Conservation (phyloP, 1,140 invertebrate species). For the Leucophenga varia region DNA sequence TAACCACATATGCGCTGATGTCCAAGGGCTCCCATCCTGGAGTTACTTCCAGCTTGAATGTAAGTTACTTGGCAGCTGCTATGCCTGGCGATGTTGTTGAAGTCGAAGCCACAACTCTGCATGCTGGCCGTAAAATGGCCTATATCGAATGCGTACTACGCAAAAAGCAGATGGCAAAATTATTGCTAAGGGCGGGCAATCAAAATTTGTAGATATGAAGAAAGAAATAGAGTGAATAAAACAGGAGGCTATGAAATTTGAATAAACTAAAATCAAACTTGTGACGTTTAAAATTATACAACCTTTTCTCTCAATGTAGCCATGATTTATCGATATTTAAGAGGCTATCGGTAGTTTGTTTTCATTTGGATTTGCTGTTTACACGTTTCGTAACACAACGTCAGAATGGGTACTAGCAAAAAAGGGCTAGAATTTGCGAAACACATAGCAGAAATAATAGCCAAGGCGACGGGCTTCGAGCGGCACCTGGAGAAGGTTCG, state of each 20-base stretch:
- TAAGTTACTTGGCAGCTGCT: constrained; percentile 75
- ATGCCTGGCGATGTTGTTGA: constrained; percentile 73
- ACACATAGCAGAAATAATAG: constrained; percentile 42
- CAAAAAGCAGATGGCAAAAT: constrained; percentile 72
- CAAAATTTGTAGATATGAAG: constrained; percentile 67
- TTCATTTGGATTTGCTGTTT: no score
- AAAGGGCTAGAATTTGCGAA: constrained; percentile 46
- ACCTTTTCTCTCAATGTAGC: no score
- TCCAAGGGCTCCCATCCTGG: constrained; percentile 66
- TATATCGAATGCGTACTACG: constrained; percentile 77
- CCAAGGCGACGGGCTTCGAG: constrained; percentile 40
- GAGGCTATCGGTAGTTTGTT: no score
- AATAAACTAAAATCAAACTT: no score
- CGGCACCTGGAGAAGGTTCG: constrained; percentile 39
- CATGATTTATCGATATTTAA: no score
- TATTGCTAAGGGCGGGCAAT: constrained; percentile 78
- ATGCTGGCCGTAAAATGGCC: constrained; percentile 75
- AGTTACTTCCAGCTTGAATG: constrained; percentile 72
- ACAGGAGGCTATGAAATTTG: no score
- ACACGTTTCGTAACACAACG: no score
- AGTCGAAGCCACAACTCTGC: constrained; percentile 76
- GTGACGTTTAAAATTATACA: no score
- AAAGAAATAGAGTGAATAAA: no score
- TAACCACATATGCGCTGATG: constrained; percentile 77
- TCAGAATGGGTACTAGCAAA: constrained; percentile 39